phyloP scores from a whole-genome alignment of 2,888 invertebrate genomes.

The Oscheius myriophilus region DNA sequence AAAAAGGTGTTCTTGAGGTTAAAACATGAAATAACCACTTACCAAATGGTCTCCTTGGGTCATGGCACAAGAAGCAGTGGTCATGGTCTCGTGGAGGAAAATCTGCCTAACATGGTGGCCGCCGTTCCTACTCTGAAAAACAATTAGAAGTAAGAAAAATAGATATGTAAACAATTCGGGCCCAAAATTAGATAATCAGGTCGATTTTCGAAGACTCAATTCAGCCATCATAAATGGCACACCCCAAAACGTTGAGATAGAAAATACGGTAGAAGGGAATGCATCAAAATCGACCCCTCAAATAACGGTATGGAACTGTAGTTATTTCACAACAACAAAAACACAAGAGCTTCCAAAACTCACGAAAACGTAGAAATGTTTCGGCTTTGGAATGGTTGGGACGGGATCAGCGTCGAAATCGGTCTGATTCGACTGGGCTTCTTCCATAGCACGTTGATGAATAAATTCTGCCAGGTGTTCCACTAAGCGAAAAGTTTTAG shows the following conservation, averaged over 20 bases:
- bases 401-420: conserved; percentile 35
- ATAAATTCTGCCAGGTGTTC: conserved; percentile 36
- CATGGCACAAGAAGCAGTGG: conserved; percentile 29
- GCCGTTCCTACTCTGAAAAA: conserved; percentile 25
- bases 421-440: conserved; percentile 17
- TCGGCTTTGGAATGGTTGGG: conserved; percentile 31
- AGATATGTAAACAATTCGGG: no score
- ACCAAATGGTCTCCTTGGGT: conserved; percentile 31
- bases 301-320: no score
- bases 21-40: neutral
- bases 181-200: no score
- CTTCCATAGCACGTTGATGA: conserved; percentile 34
- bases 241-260: no score
- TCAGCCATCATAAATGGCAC: no score
- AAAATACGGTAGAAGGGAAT: no score
- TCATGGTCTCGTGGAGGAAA: conserved; percentile 29
- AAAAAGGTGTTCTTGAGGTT: neutral
- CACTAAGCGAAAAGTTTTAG: conserved; percentile 27
- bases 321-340: neutral
- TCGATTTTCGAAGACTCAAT: no score
- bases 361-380: conserved; percentile 43
- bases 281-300: no score
- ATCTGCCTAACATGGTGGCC: conserved; percentile 30
- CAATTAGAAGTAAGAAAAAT: neutral
- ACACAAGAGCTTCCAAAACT: conserved; percentile 10